Evolutionary conservation across 1,140 invertebrate genomes (phyloP).

Genomic region (Trichoplusia ni): DNA sequence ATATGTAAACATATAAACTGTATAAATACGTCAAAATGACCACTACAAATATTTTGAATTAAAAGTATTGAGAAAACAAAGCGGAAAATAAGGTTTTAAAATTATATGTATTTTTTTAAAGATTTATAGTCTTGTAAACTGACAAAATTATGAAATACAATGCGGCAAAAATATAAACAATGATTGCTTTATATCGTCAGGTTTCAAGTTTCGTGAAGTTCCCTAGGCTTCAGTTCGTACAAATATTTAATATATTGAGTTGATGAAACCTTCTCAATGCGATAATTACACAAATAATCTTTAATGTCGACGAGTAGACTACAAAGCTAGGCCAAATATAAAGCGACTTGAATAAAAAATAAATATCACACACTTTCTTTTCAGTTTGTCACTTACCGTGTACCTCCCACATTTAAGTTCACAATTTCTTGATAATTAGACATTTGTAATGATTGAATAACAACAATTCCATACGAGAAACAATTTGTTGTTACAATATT

Average conservation of each 20-base stretch:
- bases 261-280: not conserved
- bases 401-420: slow-evolving; percentile 73
- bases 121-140: no score
- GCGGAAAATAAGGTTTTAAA: no score
- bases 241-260: no score
- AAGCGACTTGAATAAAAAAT: slow-evolving; percentile 4
- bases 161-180: not conserved
- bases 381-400: slow-evolving; percentile 50
- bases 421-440: slow-evolving; percentile 78
- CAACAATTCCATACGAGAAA: slow-evolving; percentile 16
- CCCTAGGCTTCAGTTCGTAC: no score
- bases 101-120: no score
- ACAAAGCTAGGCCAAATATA: not conserved
- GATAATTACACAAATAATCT: not conserved
- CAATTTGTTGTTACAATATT: slow-evolving; percentile 3
- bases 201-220: no score
- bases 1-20: no score
- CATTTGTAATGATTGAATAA: slow-evolving; percentile 42
- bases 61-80: no score
- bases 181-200: no score
- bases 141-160: no score
- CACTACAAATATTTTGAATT: no score
- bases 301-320: not conserved
- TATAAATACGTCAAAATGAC: no score
- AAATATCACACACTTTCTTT: slow-evolving; percentile 20